Base-by-base conservation (phyloP, 2,888 invertebrate species). In the Melipona bicolor region DNA sequence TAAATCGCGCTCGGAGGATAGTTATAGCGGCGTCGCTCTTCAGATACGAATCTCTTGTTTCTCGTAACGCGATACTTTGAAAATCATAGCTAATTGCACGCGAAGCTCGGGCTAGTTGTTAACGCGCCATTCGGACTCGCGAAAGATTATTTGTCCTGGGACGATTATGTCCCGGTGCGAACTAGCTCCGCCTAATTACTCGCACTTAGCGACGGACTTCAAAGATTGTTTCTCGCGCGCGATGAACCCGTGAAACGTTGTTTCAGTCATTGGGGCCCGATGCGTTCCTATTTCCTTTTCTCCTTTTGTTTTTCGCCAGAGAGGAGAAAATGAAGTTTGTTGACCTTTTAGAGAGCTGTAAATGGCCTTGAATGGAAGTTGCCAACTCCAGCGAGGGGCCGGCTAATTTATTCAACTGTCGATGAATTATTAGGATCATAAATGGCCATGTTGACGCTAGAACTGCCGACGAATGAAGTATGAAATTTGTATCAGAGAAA, bases 11-110 rank as follows among this genome's bases (percentile, higher is more conserved):
- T 64, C 81, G 79, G 78, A 56, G 17, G 27, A 27, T 43, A 21
- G 24, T 19, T 11, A 0, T 2, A 71, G 11, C 79, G 71, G 64
- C 75, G 52, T 21, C 43, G 62, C 27, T 49, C 56, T 62, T 11
- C 5, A 9, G 84, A 87, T 79, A 79, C 52, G 54, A 52, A 87
- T 87, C 85, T 87, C 69, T 43, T 43, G 43, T n/a, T 67, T 67
- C 19, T 17, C 19, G n/a, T 24, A 43, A 56, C 70, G 32, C 70
- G 77, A 73, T 36, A 79, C 85, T 79, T 74, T 61, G 64, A 78
- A 79, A 72, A 73, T 81, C 56, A 54, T 83, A 68, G 74, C 78
- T 71, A 76, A 85, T 78, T 43, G 43, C 65, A 24, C 27, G 11
- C 50, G 24, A 52, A 65, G 56, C 17, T 50, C 36, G 1, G 36